Evolutionary conservation across 2,797 vertebrate species (phyloP), one percentile per base, ranked within the genome.

Genomic region (Paguma larvata): DNA sequence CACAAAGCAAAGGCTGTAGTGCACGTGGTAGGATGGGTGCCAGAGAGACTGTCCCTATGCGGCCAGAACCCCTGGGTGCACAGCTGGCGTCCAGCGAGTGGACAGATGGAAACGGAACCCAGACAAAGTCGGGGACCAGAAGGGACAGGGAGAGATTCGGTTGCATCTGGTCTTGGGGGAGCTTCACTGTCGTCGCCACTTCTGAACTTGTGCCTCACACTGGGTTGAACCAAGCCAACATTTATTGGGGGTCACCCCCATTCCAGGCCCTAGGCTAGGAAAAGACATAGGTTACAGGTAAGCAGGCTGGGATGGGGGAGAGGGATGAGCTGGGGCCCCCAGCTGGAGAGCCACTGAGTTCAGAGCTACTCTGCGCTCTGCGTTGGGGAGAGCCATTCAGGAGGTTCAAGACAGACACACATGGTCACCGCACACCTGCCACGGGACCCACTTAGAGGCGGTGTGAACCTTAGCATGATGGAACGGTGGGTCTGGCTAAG

Each of bases 21-120:
- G 34, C 15, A 1, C 0, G 13, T 4, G 32, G 32, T 23, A 14
- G 12, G 4, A 5, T 15, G 79, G 2, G 44, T 11, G 41, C 5
- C 2, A 10, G 8, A 3, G 1, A 27, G 82, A 3, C 38, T 3
- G 1, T 15, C 1, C 51, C 46, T 38, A 18, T 4, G 27, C 59
- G 32, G 34, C 44, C 23, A 3, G 89, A 27, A 12, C 15, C 19
- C 46, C 73, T 34, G 8, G 6, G 53, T 44, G 65, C 48, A 15
- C 3, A 9, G 5, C 18, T 15, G 6, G 7, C 3, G 46, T 12
- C 59, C 10, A 0, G 3, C 16, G 63, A 51, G 1, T 1, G n/a
- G 67, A 82, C 51, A 85, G 85, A 23, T 7, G 8, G 65, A 44
- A 68, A 48, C 14, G 51, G 80, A 67, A 30, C 73, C 46, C 67